phyloP scores from a whole-genome alignment of 1,140 invertebrate species.

The Tetramorium simillimum region DNA sequence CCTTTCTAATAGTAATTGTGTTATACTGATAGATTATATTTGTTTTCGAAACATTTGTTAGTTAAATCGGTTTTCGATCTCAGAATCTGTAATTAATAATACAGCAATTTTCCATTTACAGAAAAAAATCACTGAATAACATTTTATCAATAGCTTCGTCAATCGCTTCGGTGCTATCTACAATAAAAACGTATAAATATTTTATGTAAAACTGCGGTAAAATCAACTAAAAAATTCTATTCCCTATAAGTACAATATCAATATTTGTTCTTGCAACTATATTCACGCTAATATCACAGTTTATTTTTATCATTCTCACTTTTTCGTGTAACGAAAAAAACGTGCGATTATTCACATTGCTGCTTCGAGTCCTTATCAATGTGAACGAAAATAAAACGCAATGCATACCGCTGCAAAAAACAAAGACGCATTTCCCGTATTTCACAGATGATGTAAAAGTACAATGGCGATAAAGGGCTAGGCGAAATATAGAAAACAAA shows the following conservation, averaged over 20 bases:
- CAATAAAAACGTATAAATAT: neutral
- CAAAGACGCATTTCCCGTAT: slow-evolving; percentile 49
- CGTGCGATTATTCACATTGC: neutral
- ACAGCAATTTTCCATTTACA: neutral
- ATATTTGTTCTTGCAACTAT: slow-evolving; percentile 6
- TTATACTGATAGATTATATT: neutral
- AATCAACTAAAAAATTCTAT: neutral
- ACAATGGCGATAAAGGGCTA: slow-evolving; percentile 55
- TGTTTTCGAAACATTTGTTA: neutral
- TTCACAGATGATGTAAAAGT: slow-evolving; percentile 65
- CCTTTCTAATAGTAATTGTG: neutral
- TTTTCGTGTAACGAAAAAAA: neutral
- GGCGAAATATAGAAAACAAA: slow-evolving; percentile 30
- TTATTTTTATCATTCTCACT: neutral
- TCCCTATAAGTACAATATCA: neutral
- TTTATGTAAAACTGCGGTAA: neutral
- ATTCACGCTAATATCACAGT: neutral
- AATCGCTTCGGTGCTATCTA: neutral
- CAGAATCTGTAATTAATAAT: neutral
- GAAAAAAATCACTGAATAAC: neutral
- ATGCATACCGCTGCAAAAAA: slow-evolving; percentile 9
- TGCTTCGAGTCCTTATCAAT: slow-evolving; percentile 14
- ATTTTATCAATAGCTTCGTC: neutral
- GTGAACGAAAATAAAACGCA: slow-evolving; percentile 8
- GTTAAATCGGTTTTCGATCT: neutral